A percentile compares a stretch with the other conserved stretches of the same genome.
Evolutionary conservation across 1,140 invertebrate species (phyloP).

Genomic region (Zaprionus davidi): DNA sequence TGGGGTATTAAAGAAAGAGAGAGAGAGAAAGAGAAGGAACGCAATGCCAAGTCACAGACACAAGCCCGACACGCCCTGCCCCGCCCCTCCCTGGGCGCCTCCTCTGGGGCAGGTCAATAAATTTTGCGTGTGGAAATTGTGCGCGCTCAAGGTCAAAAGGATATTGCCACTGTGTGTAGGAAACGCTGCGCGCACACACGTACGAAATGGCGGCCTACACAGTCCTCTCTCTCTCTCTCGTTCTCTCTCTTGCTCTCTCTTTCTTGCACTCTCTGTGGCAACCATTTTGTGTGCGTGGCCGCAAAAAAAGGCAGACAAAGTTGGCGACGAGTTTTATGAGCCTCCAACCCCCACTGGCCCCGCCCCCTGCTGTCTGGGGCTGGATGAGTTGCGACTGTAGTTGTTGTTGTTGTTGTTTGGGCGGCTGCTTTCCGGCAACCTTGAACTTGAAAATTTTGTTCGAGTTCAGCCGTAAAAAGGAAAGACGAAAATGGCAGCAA

Average conservation of each 20-base stretch:
- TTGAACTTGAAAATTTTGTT: conserved; percentile 75
- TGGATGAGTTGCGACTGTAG: conserved; percentile 25
- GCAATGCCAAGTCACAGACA: conserved; percentile 59
- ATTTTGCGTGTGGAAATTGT: conserved; percentile 82
- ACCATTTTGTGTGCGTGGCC: conserved; percentile 59
- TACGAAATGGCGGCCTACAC: conserved; percentile 66
- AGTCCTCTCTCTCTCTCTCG: conserved; percentile 27
- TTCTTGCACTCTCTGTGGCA: conserved; percentile 2
- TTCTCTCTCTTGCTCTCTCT: conserved; percentile 12
- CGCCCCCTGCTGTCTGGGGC: conserved; percentile 32
- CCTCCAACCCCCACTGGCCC: conserved; percentile 10
- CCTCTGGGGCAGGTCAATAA: conserved; percentile 70
- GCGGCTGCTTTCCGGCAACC: conserved; percentile 74
- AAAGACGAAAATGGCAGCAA: conserved; percentile 9
- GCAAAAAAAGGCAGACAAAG: conserved; percentile 59
- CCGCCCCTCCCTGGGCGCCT: not conserved
- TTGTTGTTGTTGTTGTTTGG: conserved; percentile 29
- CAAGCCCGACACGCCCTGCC: conserved; percentile 20
- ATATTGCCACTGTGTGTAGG: conserved; percentile 79
- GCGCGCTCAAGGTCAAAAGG: conserved; percentile 83
- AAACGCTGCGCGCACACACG: conserved; percentile 51
- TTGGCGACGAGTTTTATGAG: conserved; percentile 28
- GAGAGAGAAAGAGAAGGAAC: conserved; percentile 5
- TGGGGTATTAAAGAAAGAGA: conserved; percentile 38
- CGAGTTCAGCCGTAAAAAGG: conserved; percentile 64